These are phyloP conservation scores for Pyxicephalus adspersus DNA, from an alignment of 2,113 vertebrate genomes.

Conservation along the genomic window DNA sequence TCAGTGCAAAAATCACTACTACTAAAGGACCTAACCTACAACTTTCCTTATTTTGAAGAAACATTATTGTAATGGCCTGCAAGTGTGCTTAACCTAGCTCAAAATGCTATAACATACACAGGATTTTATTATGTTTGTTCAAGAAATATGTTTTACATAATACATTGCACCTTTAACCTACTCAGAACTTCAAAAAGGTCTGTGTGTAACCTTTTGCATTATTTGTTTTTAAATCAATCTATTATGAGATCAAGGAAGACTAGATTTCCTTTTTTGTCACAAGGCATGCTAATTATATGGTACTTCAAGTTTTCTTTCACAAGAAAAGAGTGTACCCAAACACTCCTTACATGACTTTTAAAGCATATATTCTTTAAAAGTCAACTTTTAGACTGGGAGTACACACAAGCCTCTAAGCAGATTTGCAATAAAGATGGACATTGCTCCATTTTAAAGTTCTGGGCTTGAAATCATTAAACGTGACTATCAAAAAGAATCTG, in stretches of 20 bases:
- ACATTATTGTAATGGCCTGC: no score
- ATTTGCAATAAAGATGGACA: constrained; percentile 64
- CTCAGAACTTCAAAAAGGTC: constrained; percentile 72
- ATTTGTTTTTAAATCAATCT: neutral
- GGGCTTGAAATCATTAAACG: constrained; percentile 86
- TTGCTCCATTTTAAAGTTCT: constrained; percentile 73
- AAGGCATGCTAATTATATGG: neutral
- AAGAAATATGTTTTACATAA: constrained; percentile 50
- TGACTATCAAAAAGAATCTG: constrained; percentile 88
- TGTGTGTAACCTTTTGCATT: constrained; percentile 70
- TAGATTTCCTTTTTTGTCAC: constrained; percentile 28
- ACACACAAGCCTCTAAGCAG: constrained; percentile 4
- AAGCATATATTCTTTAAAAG: constrained; percentile 50
- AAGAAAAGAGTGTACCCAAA: constrained; percentile 23
- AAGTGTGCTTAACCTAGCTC: no score
- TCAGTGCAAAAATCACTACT: no score
- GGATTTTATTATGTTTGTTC: no score
- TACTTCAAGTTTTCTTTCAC: constrained; percentile 42
- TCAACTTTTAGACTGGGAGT: constrained; percentile 66
- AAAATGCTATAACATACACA: no score
- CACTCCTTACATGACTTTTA: constrained; percentile 17
- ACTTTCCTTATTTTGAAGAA: no score
- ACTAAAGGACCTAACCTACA: no score
- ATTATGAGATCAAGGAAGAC: constrained; percentile 20
- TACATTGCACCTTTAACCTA: constrained; percentile 88